Base-by-base conservation (phyloP, 2,797 vertebrate genomes). In the Bradypodion ventrale region DNA sequence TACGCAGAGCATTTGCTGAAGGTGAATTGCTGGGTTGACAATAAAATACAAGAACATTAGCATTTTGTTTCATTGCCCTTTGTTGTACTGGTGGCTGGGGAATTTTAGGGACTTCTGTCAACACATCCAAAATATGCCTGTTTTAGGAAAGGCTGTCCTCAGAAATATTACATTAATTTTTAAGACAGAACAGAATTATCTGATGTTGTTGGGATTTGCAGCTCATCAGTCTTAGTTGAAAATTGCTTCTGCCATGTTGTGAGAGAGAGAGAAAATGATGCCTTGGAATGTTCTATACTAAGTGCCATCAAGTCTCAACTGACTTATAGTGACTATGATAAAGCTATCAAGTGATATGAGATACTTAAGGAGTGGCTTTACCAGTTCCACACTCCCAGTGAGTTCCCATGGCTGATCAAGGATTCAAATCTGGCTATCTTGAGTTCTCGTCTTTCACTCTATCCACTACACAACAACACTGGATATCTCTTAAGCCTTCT, bases 181-280 rank as follows among this genome's bases (percentile, higher is more conserved):
- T 16, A 23, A 9, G 21, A 44, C 44, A 2, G 29, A n/a, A n/a
- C 29, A 65, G 63, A 44, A 63, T 44, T 44, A 21, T 65, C 1
- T 46, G n/a, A 9, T 80, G 4, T 2, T 5, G 0, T 0, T 80
- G 87, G 84, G 78, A 86, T 89, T 75, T 91, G 74, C 37, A 84
- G 78, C 63, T 27, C 21, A 23, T 68, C 66, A 27, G 37, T 0
- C 0, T 0, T n/a, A 46, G 82, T 6, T 65, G 29, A 72, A 35
- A 49, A 40, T 66, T 6, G 37, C 60, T 66, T 80, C 19, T 10
- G 16, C 1, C 46, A 0, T 23, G 0, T 0, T 5, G 7, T 13
- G 81, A 65, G 29, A n/a, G n/a, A n/a, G n/a, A n/a, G n/a, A n/a
- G n/a, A n/a, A n/a, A n/a, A n/a, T n/a, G n/a, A n/a, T n/a, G n/a